phyloP scores from a whole-genome alignment of 1,140 invertebrate species.

The Hirudo medicinalis region DNA sequence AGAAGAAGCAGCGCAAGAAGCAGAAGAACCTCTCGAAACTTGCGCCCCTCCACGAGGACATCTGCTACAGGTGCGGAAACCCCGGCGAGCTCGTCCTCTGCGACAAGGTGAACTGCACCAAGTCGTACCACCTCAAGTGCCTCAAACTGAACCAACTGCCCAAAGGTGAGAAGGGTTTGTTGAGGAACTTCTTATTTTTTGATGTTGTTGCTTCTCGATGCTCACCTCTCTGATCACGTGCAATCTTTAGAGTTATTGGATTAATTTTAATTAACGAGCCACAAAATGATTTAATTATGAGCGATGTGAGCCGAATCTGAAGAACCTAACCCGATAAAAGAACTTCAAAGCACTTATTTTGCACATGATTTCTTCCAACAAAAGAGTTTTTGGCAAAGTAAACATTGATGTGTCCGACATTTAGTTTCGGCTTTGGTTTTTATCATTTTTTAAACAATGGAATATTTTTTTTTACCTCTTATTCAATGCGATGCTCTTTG shows the following conservation, averaged over 20 bases:
- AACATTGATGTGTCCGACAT: no score
- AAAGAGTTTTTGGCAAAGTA: no score
- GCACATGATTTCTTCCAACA: neutral
- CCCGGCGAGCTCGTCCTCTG: constrained; percentile 46
- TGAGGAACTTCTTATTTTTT: neutral
- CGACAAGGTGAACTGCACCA: constrained; percentile 47
- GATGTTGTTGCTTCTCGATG: neutral
- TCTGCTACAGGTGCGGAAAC: constrained; percentile 42
- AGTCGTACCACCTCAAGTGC: constrained; percentile 50
- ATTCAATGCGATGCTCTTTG: no score
- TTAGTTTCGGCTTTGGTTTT: no score
- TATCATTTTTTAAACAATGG: no score
- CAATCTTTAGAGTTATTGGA: neutral
- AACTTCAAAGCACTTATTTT: neutral
- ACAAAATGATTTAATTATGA: neutral
- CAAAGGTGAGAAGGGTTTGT: constrained; percentile 35
- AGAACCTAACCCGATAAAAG: neutral
- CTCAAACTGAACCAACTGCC: constrained; percentile 44
- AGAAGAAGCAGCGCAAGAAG: constrained; percentile 11
- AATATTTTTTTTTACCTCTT: no score
- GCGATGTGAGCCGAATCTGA: no score
- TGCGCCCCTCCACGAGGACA: constrained; percentile 34
- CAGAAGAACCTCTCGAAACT: neutral
- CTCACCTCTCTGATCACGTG: neutral
- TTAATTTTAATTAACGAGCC: neutral